These are phyloP conservation scores for Drosophila putrida DNA, from an alignment of 2,888 invertebrate species.

Conservation along the genomic window DNA sequence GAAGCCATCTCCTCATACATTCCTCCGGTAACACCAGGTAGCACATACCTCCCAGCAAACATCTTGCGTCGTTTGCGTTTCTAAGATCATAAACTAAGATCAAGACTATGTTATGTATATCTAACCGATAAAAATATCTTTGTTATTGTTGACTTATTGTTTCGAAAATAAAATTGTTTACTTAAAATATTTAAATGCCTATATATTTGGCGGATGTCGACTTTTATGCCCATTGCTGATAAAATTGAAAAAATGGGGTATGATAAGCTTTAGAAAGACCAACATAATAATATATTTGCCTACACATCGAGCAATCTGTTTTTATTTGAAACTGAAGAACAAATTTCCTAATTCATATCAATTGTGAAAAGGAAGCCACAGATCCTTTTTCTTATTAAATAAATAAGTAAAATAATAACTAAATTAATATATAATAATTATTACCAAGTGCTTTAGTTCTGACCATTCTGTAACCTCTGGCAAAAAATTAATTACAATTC, in stretches of 20 bases:
- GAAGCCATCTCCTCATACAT: conserved; percentile 60
- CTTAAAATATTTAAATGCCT: conserved; percentile 48
- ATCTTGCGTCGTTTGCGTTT: conserved; percentile 71
- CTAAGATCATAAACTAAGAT: conserved; percentile 37
- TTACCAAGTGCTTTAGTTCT: not conserved
- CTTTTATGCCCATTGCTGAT: conserved; percentile 2
- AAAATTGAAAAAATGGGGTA: not conserved
- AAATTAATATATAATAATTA: no score
- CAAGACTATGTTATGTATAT: conserved; percentile 26
- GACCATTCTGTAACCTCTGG: not conserved
- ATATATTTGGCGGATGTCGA: conserved; percentile 30
- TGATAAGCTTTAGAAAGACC: not conserved
- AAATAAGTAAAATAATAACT: no score
- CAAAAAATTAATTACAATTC: not conserved
- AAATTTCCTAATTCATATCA: not conserved
- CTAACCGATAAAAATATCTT: conserved; percentile 40
- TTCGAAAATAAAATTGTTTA: conserved; percentile 60
- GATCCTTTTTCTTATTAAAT: not conserved
- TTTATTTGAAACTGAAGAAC: not conserved
- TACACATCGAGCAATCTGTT: not conserved
- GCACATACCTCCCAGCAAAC: conserved; percentile 72
- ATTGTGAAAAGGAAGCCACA: not conserved
- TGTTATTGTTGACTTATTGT: conserved; percentile 65
- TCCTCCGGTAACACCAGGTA: conserved; percentile 68
- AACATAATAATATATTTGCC: not conserved